Percentiles rank a stretch among this genome's conserved stretches.
Conservation (phyloP, 2,888 invertebrate genomes). For the Nipponacmea schrenckii region DNA sequence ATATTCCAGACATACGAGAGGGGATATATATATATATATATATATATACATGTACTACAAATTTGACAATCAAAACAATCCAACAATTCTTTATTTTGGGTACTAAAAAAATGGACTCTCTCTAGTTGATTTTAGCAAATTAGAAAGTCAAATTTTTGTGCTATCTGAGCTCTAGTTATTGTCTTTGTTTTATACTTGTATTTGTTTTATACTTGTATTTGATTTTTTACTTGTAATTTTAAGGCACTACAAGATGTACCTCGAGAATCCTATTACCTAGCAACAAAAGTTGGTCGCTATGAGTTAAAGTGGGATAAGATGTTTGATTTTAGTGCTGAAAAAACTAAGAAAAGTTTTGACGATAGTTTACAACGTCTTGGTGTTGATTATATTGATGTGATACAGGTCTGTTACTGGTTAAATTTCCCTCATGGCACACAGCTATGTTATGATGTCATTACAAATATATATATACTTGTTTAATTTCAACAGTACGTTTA, state of each 20-base stretch:
- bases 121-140: too few relatives aligned
- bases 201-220: too few relatives aligned
- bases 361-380: conserved; percentile 79
- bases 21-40: too few relatives aligned
- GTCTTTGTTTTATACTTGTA: too few relatives aligned
- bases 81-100: too few relatives aligned
- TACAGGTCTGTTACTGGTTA: conserved; percentile 76
- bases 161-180: too few relatives aligned
- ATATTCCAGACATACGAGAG: too few relatives aligned
- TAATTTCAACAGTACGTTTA: neutral
- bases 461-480: too few relatives aligned
- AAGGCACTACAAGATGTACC: conserved; percentile 81
- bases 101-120: too few relatives aligned
- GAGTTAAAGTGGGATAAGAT: conserved; percentile 72
- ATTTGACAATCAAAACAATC: too few relatives aligned
- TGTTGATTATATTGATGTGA: conserved; percentile 85
- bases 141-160: too few relatives aligned
- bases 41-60: too few relatives aligned
- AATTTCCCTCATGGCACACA: neutral
- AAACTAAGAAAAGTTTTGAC: conserved; percentile 80
- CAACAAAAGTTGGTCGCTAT: conserved; percentile 91
- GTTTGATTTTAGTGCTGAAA: conserved; percentile 87
- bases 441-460: neutral
- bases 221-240: conserved; percentile 19
- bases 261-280: conserved; percentile 84